Evolutionary conservation across 2,113 vertebrate species (phyloP).

Genomic region (Gasterosteus nipponicus): DNA sequence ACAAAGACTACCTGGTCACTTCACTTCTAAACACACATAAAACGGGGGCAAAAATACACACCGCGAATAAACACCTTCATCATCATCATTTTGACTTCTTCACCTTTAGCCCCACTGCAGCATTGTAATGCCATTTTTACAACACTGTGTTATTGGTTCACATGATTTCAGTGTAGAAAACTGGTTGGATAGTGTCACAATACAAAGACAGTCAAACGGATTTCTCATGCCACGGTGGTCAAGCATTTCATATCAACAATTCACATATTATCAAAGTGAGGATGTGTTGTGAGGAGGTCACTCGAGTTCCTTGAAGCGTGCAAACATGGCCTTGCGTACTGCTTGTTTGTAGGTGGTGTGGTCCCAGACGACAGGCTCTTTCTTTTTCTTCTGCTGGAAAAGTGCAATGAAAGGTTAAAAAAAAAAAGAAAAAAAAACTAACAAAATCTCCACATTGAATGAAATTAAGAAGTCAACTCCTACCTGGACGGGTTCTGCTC

Average conservation of each 20-base stretch:
- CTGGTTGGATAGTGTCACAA: not conserved
- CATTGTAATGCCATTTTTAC: not conserved
- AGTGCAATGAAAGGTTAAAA: not conserved
- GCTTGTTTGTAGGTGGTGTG: constrained; percentile 92
- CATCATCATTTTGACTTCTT: not conserved
- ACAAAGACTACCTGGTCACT: constrained; percentile 36
- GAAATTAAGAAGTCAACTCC: constrained; percentile 4
- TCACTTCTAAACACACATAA: constrained; percentile 42
- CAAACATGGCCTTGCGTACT: constrained; percentile 96
- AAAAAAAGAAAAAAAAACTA: not conserved
- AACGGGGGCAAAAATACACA: constrained; percentile 28
- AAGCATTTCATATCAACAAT: constrained; percentile 15
- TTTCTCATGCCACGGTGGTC: constrained; percentile 17
- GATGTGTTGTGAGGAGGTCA: constrained; percentile 72
- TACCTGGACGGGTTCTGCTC: constrained; percentile 74
- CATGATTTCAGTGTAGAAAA: constrained; percentile 22
- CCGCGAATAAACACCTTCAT: constrained; percentile 32
- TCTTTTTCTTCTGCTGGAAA: constrained; percentile 84
- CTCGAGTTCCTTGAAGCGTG: constrained; percentile 95
- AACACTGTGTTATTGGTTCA: not conserved
- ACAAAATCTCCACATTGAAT: not conserved
- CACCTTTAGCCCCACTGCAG: not conserved
- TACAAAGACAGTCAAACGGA: constrained; percentile 11
- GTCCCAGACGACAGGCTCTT: constrained; percentile 84
- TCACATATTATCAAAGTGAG: constrained; percentile 33